These are phyloP conservation scores for Myotis brandtii DNA, from an alignment of 2,113 vertebrate genomes.

Conservation along the genomic window DNA sequence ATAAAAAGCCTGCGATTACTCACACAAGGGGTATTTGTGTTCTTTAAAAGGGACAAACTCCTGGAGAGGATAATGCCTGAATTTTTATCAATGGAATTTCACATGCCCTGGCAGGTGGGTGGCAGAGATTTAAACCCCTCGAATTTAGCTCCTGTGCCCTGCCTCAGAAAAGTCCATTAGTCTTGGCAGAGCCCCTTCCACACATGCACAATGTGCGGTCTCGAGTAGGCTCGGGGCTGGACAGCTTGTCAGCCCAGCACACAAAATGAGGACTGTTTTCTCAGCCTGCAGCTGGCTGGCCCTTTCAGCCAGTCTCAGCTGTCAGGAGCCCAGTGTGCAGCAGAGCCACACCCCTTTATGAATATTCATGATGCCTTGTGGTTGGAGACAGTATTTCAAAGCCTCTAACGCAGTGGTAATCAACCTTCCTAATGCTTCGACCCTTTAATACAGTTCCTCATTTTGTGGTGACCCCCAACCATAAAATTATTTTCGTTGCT, in stretches of 20 bases:
- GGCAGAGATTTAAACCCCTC: not conserved
- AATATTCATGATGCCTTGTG: conserved; percentile 68
- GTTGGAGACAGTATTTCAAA: not conserved
- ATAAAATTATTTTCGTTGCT: too few relatives aligned
- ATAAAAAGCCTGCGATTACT: conserved; percentile 40
- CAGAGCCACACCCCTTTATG: conserved; percentile 38
- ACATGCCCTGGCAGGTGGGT: conserved; percentile 53
- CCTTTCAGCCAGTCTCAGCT: conserved; percentile 38
- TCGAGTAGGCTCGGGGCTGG: not conserved
- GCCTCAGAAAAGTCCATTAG: conserved; percentile 24
- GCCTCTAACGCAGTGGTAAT: not conserved
- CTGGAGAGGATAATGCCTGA: conserved; percentile 16
- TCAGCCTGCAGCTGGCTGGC: conserved; percentile 50
- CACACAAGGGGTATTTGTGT: conserved; percentile 39
- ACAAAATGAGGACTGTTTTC: conserved; percentile 64
- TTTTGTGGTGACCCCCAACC: too few relatives aligned
- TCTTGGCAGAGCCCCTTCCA: not conserved
- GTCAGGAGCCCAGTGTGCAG: not conserved
- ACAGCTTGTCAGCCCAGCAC: not conserved
- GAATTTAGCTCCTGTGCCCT: not conserved
- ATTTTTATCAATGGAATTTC: conserved; percentile 65
- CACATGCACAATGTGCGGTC: not conserved
- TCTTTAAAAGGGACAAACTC: conserved; percentile 45
- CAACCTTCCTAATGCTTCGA: too few relatives aligned
- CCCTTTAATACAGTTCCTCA: too few relatives aligned